Evolutionary conservation across 1,140 invertebrate genomes (phyloP).

Genomic region (Aphelenchoides fujianensis): DNA sequence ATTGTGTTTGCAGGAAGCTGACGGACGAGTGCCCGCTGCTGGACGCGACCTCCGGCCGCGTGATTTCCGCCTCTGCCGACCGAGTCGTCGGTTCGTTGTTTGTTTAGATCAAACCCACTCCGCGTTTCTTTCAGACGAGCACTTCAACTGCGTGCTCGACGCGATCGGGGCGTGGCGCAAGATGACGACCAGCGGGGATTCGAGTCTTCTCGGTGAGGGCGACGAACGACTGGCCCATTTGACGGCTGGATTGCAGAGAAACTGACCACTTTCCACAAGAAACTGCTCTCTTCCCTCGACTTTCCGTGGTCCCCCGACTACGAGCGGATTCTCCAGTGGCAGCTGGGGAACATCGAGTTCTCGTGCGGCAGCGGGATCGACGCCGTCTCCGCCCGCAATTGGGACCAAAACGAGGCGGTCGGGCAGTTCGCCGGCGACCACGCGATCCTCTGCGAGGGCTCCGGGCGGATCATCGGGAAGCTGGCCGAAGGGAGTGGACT

Average conservation of each 20-base stretch:
- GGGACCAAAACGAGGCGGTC: conserved; percentile 65
- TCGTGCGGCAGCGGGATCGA: conserved; percentile 62
- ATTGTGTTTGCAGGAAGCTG: conserved; percentile 38
- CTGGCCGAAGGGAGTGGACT: conserved; percentile 62
- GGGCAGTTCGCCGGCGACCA: conserved; percentile 64
- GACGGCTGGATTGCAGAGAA: background rate
- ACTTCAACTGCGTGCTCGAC: conserved; percentile 65
- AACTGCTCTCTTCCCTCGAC: background rate
- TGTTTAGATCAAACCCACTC: too few relatives aligned
- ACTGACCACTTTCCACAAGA: conserved; percentile 14
- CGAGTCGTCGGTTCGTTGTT: conserved; percentile 63
- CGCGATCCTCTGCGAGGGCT: conserved; percentile 55
- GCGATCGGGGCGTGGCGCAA: conserved; percentile 63
- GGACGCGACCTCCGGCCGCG: conserved; percentile 52
- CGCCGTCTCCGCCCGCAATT: conserved; percentile 63
- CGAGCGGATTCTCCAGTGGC: conserved; percentile 63
- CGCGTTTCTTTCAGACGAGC: too few relatives aligned
- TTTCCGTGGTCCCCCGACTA: conserved; percentile 54
- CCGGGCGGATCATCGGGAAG: conserved; percentile 38
- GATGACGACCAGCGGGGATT: conserved; percentile 50
- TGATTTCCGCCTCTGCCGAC: conserved; percentile 53
- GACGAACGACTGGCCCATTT: conserved; percentile 15
- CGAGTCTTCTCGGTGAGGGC: conserved; percentile 59
- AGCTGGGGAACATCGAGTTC: conserved; percentile 64
- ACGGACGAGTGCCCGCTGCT: conserved; percentile 49